Evolutionary conservation across 2,888 invertebrate genomes (phyloP), one percentile per base, ranked within the genome.

Genomic region (Synergus umbraculus): DNA sequence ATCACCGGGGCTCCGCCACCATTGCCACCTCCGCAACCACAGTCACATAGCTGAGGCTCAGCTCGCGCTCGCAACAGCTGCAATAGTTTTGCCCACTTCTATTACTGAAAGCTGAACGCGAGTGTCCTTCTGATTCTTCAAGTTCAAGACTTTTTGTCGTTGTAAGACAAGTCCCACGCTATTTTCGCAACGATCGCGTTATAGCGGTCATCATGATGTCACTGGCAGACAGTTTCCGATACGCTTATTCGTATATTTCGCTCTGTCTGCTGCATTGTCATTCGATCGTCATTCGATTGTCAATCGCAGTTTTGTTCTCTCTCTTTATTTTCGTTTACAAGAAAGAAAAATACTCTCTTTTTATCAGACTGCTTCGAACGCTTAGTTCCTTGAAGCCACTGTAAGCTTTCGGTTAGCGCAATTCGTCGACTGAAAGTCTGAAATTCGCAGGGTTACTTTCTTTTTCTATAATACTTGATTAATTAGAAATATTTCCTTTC

Each of bases 1-100:
- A 92, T 96, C 86, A 93, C 93, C 81, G 91, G 92, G 80, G 89
- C 92, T 46, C 93, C 91, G 78, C 91, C 90, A 18, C 88, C 89
- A 66, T 87, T 85, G 76, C 92, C 90, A 60, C 89, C 89, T 83
- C 82, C 86, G 79, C 89, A 88, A 81, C 84, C 84, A 37, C 86
- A 84, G 44, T 86, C 89, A 78, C 89, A 89, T 83, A 92, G 92
- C 92, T 92, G 92, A 92, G 92, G 92, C 81, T 90, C 91, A 89
- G 90, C 90, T 83, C 90, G 92, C 82, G 90, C 91, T 85, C 92
- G 92, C 88, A 92, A 90, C 85, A 91, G 90, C 83, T 92, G 91
- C 89, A 90, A 91, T 89, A 92, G 91, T 88, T 92, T 92, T 87
- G 91, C 92, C 85, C 92, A 92, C 85, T 92, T 92, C 88, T 92